Evolutionary conservation across 2,797 vertebrate genomes (phyloP), one percentile per base, ranked within the genome.

Genomic region (Eleutherodactylus coqui): DNA sequence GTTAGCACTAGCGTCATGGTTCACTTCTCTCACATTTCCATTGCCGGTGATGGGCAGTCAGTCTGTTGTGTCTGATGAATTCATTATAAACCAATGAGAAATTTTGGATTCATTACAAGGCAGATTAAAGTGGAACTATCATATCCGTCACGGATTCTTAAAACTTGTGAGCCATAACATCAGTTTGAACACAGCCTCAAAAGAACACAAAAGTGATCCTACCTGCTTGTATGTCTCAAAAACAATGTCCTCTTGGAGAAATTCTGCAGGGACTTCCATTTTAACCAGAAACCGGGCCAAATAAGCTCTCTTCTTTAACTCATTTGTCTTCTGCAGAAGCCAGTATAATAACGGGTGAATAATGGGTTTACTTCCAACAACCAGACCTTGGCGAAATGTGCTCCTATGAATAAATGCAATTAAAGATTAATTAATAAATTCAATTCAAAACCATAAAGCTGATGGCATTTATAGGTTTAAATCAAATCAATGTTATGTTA

Each of bases 291-390:
- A 99, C 17, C 96, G 96, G 75, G 97, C 96, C 89, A 99, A 91
- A 88, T 99, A 99, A 0, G 97, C 97, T 88, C 98, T 96, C 91
- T 98, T 99, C 93, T 96, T 99, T 87, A 99, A 93, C 62, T 99
- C 97, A 32, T 85, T 93, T 86, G 95, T 93, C 89, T 94, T 95
- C 92, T 97, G 97, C 7, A 99, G 96, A 87, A 99, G 96, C 98
- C 98, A 99, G 5, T 97, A 92, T 32, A 99, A 93, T 88, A 98
- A 94, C 13, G 97, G 97, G 89, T 99, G 96, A 89, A 99, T 93
- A 49, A 98, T 96, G 32, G 96, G 93, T 89, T 99, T 99, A 90
- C 94, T 97, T 89, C 97, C 98, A 11, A 90, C 95, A 88, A 99
- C 96, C 90, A 99, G 91, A 34, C 98, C 98, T 89, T 97, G 98